These are phyloP conservation scores for Cyprinodon brontotheroides DNA, from an alignment of 2,113 vertebrate genomes.

Conservation along the genomic window DNA sequence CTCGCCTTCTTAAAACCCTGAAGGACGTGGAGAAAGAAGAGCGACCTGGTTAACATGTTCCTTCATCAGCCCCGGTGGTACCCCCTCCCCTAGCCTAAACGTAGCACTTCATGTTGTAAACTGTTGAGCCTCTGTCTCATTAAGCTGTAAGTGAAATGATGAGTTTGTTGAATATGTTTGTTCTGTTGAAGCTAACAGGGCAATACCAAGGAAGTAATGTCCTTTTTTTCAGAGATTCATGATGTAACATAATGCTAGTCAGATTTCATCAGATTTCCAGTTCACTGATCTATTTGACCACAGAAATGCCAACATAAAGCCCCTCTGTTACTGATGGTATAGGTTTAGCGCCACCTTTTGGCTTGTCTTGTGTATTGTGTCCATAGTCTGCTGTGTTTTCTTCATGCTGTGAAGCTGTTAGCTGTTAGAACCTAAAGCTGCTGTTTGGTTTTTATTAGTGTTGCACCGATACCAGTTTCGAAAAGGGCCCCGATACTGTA, in stretches of 20 bases:
- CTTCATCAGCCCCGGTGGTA: background rate
- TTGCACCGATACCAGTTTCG: too few species aligned
- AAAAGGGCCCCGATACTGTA: too few species aligned
- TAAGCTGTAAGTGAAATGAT: constrained; percentile 6
- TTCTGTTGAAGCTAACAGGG: background rate
- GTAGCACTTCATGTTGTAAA: background rate
- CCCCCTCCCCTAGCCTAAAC: background rate
- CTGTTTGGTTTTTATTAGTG: background rate
- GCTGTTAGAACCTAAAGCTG: background rate
- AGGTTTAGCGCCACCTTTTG: background rate
- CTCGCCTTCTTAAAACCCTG: constrained; percentile 85
- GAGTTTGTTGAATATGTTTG: background rate
- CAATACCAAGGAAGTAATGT: background rate
- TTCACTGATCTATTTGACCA: constrained; percentile 30
- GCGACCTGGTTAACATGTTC: constrained; percentile 77
- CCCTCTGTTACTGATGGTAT: background rate
- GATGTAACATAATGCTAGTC: background rate
- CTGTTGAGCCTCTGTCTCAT: background rate
- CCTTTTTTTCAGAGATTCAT: background rate
- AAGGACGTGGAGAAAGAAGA: constrained; percentile 88
- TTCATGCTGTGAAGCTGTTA: constrained; percentile 16
- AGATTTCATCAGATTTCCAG: constrained; percentile 2
- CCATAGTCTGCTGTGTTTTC: constrained; percentile 7
- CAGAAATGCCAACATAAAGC: constrained; percentile 37
- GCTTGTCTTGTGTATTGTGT: constrained; percentile 6